phyloP scores from a whole-genome alignment of 2,797 vertebrate genomes.

The Tenualosa ilisha region DNA sequence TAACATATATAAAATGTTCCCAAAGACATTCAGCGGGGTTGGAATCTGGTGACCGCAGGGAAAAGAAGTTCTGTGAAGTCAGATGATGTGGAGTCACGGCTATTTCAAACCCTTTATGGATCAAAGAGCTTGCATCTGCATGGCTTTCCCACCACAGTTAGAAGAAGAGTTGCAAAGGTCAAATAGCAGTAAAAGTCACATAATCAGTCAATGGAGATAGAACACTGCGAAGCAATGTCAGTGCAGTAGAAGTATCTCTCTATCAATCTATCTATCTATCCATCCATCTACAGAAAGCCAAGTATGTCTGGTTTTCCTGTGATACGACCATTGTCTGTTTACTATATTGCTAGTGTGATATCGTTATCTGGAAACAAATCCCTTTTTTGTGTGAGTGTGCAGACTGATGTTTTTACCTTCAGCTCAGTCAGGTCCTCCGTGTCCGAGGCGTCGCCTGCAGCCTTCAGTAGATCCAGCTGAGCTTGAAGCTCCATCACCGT shows the following conservation, averaged over 20 bases:
- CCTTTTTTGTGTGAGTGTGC: too few relatives aligned
- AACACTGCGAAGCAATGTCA: too few relatives aligned
- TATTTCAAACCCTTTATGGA: too few relatives aligned
- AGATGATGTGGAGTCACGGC: too few relatives aligned
- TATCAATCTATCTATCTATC: too few relatives aligned
- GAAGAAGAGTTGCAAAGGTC: not conserved
- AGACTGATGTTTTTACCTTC: slow-evolving; percentile 73
- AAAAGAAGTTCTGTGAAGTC: too few relatives aligned
- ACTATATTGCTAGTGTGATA: not conserved
- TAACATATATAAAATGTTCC: not conserved
- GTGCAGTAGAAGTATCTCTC: too few relatives aligned
- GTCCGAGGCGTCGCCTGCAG: slow-evolving; percentile 63
- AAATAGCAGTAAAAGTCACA: too few relatives aligned
- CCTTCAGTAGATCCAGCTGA: slow-evolving; percentile 84
- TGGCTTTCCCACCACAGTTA: not conserved
- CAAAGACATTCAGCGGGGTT: not conserved
- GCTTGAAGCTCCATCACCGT: slow-evolving; percentile 78
- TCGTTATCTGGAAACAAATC: too few relatives aligned
- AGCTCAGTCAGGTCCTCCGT: slow-evolving; percentile 77
- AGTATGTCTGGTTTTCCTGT: not conserved
- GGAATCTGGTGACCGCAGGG: too few relatives aligned
- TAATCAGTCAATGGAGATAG: not conserved
- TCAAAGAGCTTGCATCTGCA: not conserved
- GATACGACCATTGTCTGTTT: not conserved
- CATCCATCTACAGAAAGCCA: too few relatives aligned